Evolutionary conservation across 2,797 vertebrate species (phyloP).

Genomic region (Stomatorhinus walkeri): DNA sequence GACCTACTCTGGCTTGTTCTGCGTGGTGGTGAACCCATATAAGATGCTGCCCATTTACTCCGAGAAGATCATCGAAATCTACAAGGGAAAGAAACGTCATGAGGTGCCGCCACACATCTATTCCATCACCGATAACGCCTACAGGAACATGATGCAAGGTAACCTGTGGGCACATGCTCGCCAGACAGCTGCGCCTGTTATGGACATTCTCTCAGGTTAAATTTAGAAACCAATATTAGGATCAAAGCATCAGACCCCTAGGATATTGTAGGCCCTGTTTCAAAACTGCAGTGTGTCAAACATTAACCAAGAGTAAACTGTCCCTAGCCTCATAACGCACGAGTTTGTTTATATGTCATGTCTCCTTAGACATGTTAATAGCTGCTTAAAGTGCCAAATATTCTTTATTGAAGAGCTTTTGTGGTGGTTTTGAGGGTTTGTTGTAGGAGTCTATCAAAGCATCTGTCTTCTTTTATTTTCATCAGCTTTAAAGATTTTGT

Average conservation of each 20-base stretch:
- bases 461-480: conserved; percentile 29
- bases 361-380: background rate
- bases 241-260: background rate
- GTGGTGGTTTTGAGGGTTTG: conserved; percentile 17
- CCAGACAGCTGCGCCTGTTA: background rate
- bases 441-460: conserved; percentile 18
- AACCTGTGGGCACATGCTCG: conserved; percentile 19
- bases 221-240: background rate
- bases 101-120: conserved; percentile 97
- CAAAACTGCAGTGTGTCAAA: background rate
- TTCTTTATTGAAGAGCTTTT: conserved; percentile 25
- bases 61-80: conserved; percentile 97
- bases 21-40: conserved; percentile 93
- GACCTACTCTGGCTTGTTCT: conserved; percentile 97
- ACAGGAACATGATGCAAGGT: conserved; percentile 99
- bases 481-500: background rate
- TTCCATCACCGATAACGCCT: conserved; percentile 86
- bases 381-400: conserved; percentile 7
- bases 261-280: background rate
- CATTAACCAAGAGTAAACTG: background rate
- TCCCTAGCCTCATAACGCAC: background rate
- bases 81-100: conserved; percentile 96
- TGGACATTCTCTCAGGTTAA: background rate
- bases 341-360: background rate
- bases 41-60: conserved; percentile 96